Evolutionary conservation across 2,888 invertebrate species (phyloP).

Genomic region (Toxonevra muliebris): DNA sequence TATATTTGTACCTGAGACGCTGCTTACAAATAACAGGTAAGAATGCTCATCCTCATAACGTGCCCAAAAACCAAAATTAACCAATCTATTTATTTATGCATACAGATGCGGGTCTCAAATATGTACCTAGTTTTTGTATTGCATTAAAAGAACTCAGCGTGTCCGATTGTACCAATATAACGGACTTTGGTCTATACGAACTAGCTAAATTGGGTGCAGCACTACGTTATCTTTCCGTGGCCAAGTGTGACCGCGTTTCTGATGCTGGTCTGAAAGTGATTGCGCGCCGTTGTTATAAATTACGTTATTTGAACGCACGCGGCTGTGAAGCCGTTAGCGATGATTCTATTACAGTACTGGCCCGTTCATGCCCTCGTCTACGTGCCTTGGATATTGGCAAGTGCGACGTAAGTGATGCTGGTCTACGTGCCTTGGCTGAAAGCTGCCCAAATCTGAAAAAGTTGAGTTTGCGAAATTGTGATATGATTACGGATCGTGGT

Average conservation of each 20-base stretch:
- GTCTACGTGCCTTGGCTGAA: constrained; percentile 84
- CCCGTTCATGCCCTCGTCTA: constrained; percentile 84
- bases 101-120: constrained; percentile 87
- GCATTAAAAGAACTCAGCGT: constrained; percentile 87
- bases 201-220: constrained; percentile 87
- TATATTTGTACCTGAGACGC: constrained; percentile 86
- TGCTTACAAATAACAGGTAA: constrained; percentile 87
- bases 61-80: too few relatives aligned
- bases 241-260: constrained; percentile 91
- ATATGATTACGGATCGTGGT: constrained; percentile 89
- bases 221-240: constrained; percentile 90
- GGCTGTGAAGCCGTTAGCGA: constrained; percentile 96
- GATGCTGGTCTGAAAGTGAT: constrained; percentile 90
- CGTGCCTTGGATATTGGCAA: constrained; percentile 91
- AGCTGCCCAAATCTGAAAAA: constrained; percentile 92
- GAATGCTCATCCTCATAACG: background rate
- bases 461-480: constrained; percentile 88
- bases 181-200: constrained; percentile 91
- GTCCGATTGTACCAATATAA: constrained; percentile 88
- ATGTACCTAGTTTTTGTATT: constrained; percentile 88
- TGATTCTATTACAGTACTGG: constrained; percentile 86
- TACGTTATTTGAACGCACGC: constrained; percentile 88
- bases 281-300: constrained; percentile 86
- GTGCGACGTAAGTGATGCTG: constrained; percentile 92
- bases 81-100: background rate